A percentile compares a stretch with the other conserved stretches of the same genome.
Conservation (phyloP, 1,140 invertebrate genomes). For the Semibalanus balanoides region DNA sequence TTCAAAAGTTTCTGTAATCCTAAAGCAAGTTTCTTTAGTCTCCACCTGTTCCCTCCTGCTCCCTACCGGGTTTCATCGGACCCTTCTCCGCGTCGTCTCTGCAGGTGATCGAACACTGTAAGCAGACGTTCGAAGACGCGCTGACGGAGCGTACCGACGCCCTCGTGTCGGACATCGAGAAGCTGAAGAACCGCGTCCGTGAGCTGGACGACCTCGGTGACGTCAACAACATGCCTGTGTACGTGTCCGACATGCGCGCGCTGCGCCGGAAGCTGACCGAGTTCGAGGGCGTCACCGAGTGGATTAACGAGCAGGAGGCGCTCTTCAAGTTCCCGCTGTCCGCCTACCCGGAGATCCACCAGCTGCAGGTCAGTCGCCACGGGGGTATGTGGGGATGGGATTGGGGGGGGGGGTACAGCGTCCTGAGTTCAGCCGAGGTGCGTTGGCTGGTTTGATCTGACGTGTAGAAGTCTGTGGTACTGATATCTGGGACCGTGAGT, state of each 20-base stretch:
- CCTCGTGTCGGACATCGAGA: slow-evolving; percentile 50
- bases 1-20: too few species aligned
- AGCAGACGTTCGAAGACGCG: slow-evolving; percentile 62
- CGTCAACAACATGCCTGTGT: slow-evolving; percentile 37
- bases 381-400: too few species aligned
- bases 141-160: slow-evolving; percentile 48
- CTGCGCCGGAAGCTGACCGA: slow-evolving; percentile 56
- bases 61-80: slow-evolving; percentile 1
- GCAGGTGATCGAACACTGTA: slow-evolving; percentile 56
- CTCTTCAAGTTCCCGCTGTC: slow-evolving; percentile 65
- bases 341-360: slow-evolving; percentile 54
- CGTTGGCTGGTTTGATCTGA: too few species aligned
- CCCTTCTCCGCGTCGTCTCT: slow-evolving; percentile 6
- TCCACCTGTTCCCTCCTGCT: slow-evolving; percentile 5
- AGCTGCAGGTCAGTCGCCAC: slow-evolving; percentile 32
- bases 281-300: slow-evolving; percentile 52
- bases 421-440: too few species aligned
- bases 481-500: too few species aligned
- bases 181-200: slow-evolving; percentile 48
- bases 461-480: too few species aligned
- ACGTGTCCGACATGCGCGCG: slow-evolving; percentile 44
- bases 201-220: slow-evolving; percentile 37
- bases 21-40: too few species aligned
- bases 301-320: slow-evolving; percentile 79
- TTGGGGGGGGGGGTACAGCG: too few species aligned